Percentiles rank a stretch among this genome's conserved stretches.
These are phyloP conservation scores for Sprattus sprattus DNA, from an alignment of 2,113 vertebrate genomes.

Conservation along the genomic window DNA sequence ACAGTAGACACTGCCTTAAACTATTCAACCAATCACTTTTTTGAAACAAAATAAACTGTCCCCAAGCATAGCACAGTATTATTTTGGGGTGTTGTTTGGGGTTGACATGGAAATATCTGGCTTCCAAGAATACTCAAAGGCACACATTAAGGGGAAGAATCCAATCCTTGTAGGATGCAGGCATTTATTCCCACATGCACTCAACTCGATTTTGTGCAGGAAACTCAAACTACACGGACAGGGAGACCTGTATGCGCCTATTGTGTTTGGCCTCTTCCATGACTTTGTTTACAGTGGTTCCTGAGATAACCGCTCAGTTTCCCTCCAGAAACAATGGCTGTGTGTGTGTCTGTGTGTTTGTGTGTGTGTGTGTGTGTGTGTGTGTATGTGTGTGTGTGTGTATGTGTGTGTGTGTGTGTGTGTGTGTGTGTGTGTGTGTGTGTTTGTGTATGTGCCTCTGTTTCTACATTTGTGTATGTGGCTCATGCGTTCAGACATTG, in stretches of 20 bases:
- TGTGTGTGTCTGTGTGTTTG: constrained; percentile 30
- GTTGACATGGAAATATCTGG: background rate
- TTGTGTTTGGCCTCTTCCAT: constrained; percentile 53
- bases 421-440: background rate
- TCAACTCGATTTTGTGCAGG: constrained; percentile 48
- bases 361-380: constrained; percentile 4
- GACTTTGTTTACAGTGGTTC: constrained; percentile 50
- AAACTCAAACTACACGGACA: constrained; percentile 37
- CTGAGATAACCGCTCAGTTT: constrained; percentile 58
- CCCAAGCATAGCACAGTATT: background rate
- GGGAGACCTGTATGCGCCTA: constrained; percentile 46
- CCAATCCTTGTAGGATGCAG: constrained; percentile 41
- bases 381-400: background rate
- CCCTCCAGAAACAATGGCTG: constrained; percentile 58
- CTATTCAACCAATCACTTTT: background rate
- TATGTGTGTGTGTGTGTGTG: constrained; percentile 2
- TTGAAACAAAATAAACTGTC: background rate
- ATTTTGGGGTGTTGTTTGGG: background rate
- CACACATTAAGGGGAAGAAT: constrained; percentile 44
- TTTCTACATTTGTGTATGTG: background rate
- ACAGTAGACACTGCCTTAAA: background rate
- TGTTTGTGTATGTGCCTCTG: background rate
- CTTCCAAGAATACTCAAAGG: background rate
- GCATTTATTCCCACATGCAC: constrained; percentile 39
- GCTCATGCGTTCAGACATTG: constrained; percentile 43